Evolutionary conservation across 2,797 vertebrate species (phyloP), one percentile per base, ranked within the genome.

Genomic region (Pelochelys cantorii): DNA sequence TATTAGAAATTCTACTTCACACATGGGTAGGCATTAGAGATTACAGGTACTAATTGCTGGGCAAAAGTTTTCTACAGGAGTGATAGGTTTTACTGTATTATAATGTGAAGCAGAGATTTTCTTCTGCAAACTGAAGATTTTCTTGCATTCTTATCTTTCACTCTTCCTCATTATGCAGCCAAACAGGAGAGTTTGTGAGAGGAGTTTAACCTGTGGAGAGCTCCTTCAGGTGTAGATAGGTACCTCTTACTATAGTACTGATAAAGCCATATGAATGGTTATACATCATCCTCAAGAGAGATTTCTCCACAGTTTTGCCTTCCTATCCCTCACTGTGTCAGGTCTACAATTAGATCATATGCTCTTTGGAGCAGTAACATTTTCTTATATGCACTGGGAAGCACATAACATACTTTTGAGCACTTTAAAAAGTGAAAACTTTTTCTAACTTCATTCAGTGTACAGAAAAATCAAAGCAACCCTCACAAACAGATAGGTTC

Each of bases 191-290:
- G 5, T 65, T 83, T 85, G 62, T 59, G 54, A 34, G 7, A 48
- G 31, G 81, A 23, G 23, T 87, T 87, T 81, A 87, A 60, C 23
- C 13, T n/a, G 53, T 79, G 60, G 42, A 22, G 11, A 48, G 11
- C 3, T 0, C 15, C n/a, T 78, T 42, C 12, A 37, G 13, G 11
- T 15, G 23, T 27, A 81, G 23, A 37, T 9, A 34, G 1, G 9
- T 0, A 62, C 7, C 65, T 59, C 68, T 62, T 54, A 53, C 52
- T 34, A 8, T 18, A 81, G 57, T 75, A 48, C 42, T 75, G 25
- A 27, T 75, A 48, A 75, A 75, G 23, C 23, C 42, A 12, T 75
- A 48, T 23, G 15, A 31, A 34, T n/a, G 13, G 48, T 48, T 25
- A 23, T 27, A 27, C 22, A 15, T 75, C 42, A 48, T 48, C 13